Evolutionary conservation across 2,113 vertebrate species (phyloP), one percentile per base, ranked within the genome.

Genomic region (Gallinago undulata): DNA sequence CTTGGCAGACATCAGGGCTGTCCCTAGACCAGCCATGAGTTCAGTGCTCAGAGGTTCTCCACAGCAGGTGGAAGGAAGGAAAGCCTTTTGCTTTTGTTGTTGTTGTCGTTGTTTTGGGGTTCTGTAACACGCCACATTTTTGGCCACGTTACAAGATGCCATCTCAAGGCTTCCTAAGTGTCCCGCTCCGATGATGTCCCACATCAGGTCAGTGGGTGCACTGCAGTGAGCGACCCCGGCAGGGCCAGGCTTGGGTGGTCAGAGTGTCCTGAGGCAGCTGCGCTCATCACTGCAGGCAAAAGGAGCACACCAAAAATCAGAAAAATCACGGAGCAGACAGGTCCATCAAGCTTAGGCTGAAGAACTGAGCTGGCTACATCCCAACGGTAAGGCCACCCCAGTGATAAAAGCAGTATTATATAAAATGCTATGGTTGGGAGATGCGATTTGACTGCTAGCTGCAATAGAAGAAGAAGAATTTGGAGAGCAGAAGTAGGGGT

Each of bases 221-320:
- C 31, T 41, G 27, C 13, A 74, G 27, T 64, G 8, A 30, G 11
- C 2, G 10, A 78, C 33, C n/a, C 45, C 14, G 41, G 64, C n/a
- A 84, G 63, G 37, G 25, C 22, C 56, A 74, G 28, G 25, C 21
- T 60, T 27, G 27, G 17, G 19, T 33, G 15, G 11, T 57, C 33
- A 55, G 15, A 11, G 11, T 1, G 2, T 31, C 67, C 51, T 35
- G 57, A 56, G 25, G 47, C 18, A 84, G 41, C 13, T 25, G 50
- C 5, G n/a, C 59, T 33, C 13, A 7, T 16, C n/a, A 21, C 31
- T 37, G 31, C 28, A 73, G 0, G 1, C 31, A 35, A 39, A 23
- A 83, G 55, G n/a, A 0, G 1, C 28, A 57, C 21, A 56, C 13
- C 2, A 3, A 83, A 78, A 41, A 83, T n/a, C 27, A 57, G 68